Conservation (phyloP, 2,797 vertebrate species). For the Sitta carolinensis region DNA sequence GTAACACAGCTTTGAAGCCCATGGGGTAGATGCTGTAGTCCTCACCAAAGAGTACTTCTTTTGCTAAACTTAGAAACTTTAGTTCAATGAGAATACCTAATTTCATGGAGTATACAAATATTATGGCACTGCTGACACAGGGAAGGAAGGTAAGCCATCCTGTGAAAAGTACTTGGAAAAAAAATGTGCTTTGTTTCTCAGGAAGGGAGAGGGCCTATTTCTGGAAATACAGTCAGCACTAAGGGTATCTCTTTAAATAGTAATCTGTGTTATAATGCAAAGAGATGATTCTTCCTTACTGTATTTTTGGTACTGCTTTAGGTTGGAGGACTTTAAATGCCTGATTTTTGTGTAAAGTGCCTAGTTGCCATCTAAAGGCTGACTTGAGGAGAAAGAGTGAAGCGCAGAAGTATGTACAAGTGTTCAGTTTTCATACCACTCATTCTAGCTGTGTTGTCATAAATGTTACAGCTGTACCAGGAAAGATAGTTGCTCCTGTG, state of each 20-base stretch:
- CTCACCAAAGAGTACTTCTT: not conserved
- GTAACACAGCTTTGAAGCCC: not conserved
- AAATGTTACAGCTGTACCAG: not conserved
- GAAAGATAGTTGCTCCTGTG: not conserved
- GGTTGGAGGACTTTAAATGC: not conserved
- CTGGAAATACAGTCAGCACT: not conserved
- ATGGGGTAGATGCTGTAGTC: not conserved
- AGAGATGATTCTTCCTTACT: not conserved
- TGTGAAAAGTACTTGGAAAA: not conserved
- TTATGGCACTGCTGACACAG: rapidly evolving
- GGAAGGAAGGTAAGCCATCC: not conserved
- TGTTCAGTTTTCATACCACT: not conserved
- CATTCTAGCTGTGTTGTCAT: not conserved
- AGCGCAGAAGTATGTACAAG: rapidly evolving
- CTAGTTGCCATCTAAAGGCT: not conserved
- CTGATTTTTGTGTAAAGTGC: not conserved
- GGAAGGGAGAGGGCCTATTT: not conserved
- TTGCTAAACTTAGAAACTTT: not conserved
- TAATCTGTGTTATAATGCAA: not conserved
- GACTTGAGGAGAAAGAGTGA: not conserved
- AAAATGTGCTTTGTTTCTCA: not conserved
- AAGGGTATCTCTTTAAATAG: not conserved
- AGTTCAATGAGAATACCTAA: not conserved
- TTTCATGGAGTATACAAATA: not conserved
- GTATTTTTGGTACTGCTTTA: not conserved